Evolutionary conservation across 2,797 vertebrate genomes (phyloP), one percentile per base, ranked within the genome.

Genomic region (Leptatherina wallacei): DNA sequence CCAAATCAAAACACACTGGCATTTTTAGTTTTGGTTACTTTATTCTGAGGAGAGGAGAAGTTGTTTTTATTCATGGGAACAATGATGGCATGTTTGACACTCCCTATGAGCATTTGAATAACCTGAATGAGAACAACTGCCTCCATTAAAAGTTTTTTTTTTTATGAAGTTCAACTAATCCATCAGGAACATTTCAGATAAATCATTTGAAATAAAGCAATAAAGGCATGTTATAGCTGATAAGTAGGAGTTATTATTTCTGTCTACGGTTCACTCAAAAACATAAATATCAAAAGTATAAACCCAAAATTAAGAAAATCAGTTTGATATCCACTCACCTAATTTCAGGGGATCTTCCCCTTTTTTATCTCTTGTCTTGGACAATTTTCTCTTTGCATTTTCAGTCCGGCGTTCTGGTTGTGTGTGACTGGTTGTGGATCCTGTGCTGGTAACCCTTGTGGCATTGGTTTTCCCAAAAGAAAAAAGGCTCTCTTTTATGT

Each of bases 281-380:
- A 40, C 13, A 40, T 16, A 44, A 18, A 20, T 20, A 44, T 18
- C 14, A 16, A 44, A 44, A 44, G 42, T 42, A 16, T 42, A 42
- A 42, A 42, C 14, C 36, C 30, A 3, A 33, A 42, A 14, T 52
- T 1, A 13, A 36, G 18, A 36, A 27, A 7, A 35, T 24, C 27
- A 12, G 9, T 57, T 42, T 12, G 4, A 22, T 14, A 10, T 60
- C 3, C 6, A 40, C 82, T 90, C 75, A 93, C 94, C 93, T 13
- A 92, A 83, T 12, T 89, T 69, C 12, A 76, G 30, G 29, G 88
- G 85, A 75, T 78, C 81, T 18, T 78, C 71, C 11, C 73, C 77
- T 32, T 71, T 59, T 64, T 71, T 78, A 12, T 62, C 4, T 11
- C 2, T 32, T 63, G 61, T 75, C 35, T n/a, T 69, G 0, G 73